These are phyloP conservation scores for Neoarius graeffei DNA, from an alignment of 2,113 vertebrate genomes.

Conservation along the genomic window DNA sequence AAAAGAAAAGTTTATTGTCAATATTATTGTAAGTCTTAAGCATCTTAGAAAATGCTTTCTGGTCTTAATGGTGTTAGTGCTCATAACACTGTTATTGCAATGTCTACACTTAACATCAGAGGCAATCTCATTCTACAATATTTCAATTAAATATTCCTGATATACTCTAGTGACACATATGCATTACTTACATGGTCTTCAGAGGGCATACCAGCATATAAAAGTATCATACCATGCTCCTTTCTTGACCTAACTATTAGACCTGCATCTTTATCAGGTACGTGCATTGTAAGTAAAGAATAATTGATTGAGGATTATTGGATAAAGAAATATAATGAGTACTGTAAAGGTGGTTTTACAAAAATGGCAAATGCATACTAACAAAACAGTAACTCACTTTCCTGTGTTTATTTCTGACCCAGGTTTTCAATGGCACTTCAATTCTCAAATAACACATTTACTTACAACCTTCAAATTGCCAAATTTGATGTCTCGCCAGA, in stretches of 20 bases:
- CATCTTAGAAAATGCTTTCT: background rate
- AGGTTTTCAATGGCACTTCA: conserved; percentile 7
- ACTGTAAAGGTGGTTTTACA: background rate
- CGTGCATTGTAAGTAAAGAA: background rate
- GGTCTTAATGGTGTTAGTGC: background rate
- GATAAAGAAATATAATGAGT: background rate
- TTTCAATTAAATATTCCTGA: background rate
- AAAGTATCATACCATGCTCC: background rate
- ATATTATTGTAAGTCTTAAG: background rate
- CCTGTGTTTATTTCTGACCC: background rate
- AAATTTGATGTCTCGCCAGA: conserved; percentile 61
- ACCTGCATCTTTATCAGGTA: background rate
- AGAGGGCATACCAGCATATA: background rate
- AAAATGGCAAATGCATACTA: background rate
- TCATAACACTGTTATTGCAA: too few species aligned
- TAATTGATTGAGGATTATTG: background rate
- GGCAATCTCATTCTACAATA: too few species aligned
- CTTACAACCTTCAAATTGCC: conserved; percentile 56
- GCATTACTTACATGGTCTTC: background rate
- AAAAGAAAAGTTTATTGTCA: background rate
- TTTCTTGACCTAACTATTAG: background rate
- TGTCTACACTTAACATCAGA: too few species aligned
- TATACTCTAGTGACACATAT: background rate
- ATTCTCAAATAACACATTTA: conserved; percentile 61
- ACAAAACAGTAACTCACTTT: background rate